These are phyloP conservation scores for Priapulus caudatus DNA, from an alignment of 2,888 invertebrate genomes.

Conservation along the genomic window DNA sequence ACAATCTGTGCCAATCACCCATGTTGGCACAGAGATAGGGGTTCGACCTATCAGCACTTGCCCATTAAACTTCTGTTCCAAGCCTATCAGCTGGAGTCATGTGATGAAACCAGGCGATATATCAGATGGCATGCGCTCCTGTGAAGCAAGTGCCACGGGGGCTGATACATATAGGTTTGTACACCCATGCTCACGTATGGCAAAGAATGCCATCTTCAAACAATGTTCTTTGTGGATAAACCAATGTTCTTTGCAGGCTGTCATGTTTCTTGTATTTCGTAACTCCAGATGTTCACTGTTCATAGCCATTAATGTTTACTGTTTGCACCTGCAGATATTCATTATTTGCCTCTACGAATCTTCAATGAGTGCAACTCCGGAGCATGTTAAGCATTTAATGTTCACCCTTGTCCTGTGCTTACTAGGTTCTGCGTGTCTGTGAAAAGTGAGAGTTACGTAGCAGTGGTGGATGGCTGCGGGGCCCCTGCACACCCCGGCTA, in stretches of 20 bases:
- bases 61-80: conserved; percentile 43
- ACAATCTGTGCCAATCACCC: conserved; percentile 22
- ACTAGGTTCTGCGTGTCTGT: conserved; percentile 69
- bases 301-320: no score
- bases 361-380: no score
- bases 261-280: no score
- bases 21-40: conserved; percentile 21
- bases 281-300: no score
- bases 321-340: no score
- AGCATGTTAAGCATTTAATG: no score
- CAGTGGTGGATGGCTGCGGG: conserved; percentile 41
- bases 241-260: no score
- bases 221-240: no score
- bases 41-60: conserved; percentile 25
- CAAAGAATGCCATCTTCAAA: no score
- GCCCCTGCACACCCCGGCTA: conserved; percentile 60
- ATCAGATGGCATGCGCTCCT: conserved; percentile 39
- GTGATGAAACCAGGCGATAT: conserved; percentile 43
- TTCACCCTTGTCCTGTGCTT: no score
- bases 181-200: no score
- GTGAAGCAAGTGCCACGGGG: conserved; percentile 21
- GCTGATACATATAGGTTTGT: neutral
- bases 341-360: no score
- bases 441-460: conserved; percentile 65
- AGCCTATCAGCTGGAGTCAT: conserved; percentile 50